Conservation (phyloP, 2,113 vertebrate species). For the Penelope pileata region DNA sequence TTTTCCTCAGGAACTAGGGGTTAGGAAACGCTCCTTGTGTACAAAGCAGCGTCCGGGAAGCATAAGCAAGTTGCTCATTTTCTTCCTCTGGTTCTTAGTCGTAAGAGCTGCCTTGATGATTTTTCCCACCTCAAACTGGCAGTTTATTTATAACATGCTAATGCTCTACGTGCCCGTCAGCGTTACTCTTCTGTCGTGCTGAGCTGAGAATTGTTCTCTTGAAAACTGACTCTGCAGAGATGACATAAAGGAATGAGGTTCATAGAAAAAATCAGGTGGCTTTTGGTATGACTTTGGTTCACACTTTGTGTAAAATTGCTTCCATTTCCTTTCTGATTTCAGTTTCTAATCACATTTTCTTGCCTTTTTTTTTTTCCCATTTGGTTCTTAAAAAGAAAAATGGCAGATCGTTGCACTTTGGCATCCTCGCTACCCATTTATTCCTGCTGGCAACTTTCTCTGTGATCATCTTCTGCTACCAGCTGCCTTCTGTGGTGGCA, state of each 20-base stretch:
- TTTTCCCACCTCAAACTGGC: constrained; percentile 53
- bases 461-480: neutral
- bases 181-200: constrained; percentile 15
- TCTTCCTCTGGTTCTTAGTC: constrained; percentile 20
- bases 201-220: constrained; percentile 57
- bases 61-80: constrained; percentile 29
- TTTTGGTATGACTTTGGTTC: neutral
- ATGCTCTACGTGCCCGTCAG: neutral
- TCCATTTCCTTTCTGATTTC: neutral
- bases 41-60: neutral
- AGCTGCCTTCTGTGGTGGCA: neutral
- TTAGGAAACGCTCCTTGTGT: neutral
- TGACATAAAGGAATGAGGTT: neutral
- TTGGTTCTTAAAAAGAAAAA: neutral
- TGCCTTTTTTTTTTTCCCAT: neutral
- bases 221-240: neutral
- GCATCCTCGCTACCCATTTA: fast-evolving
- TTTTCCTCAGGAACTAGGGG: neutral
- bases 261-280: constrained; percentile 6
- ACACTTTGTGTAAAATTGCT: neutral
- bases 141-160: constrained; percentile 62
- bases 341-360: neutral
- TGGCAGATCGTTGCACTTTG: neutral
- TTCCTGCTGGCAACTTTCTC: neutral
- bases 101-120: constrained; percentile 34